Evolutionary conservation across 1,140 invertebrate species (phyloP).

Genomic region (Bradysia coprophila): DNA sequence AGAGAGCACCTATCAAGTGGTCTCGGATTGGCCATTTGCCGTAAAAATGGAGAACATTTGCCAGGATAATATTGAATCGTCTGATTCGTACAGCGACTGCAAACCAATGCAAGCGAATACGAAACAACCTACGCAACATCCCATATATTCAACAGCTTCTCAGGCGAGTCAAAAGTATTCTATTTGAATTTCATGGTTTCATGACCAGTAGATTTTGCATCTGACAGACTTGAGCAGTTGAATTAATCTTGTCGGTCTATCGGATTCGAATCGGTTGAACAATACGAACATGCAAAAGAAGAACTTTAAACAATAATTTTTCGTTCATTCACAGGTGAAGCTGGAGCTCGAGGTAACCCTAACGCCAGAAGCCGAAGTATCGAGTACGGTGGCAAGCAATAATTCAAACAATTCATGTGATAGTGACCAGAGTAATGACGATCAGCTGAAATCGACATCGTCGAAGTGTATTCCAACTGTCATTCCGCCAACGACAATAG

Average conservation of each 20-base stretch:
- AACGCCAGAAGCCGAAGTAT: slow-evolving; percentile 25
- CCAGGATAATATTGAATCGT: slow-evolving; percentile 7
- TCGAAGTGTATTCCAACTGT: slow-evolving; percentile 19
- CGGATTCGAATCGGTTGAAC: too few relatives aligned
- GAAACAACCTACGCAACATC: neutral
- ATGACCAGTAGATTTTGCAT: too few relatives aligned
- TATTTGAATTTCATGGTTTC: too few relatives aligned
- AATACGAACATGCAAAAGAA: neutral
- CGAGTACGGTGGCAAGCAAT: slow-evolving; percentile 21
- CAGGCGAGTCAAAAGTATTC: neutral
- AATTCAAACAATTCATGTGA: slow-evolving; percentile 20
- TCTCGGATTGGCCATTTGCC: slow-evolving; percentile 14
- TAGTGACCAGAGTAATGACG: slow-evolving; percentile 21
- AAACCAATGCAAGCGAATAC: neutral
- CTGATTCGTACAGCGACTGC: slow-evolving; percentile 8
- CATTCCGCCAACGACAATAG: slow-evolving; percentile 30
- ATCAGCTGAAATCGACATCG: slow-evolving; percentile 8
- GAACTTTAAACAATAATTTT: neutral
- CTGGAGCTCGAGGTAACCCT: slow-evolving; percentile 31
- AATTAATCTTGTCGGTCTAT: neutral
- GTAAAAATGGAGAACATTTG: neutral
- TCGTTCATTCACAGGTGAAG: slow-evolving; percentile 26
- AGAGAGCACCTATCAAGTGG: slow-evolving; percentile 23
- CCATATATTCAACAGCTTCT: neutral
- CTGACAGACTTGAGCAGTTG: too few relatives aligned